Conservation (phyloP, 1,140 invertebrate species). For the Meloidogyne hapla region DNA sequence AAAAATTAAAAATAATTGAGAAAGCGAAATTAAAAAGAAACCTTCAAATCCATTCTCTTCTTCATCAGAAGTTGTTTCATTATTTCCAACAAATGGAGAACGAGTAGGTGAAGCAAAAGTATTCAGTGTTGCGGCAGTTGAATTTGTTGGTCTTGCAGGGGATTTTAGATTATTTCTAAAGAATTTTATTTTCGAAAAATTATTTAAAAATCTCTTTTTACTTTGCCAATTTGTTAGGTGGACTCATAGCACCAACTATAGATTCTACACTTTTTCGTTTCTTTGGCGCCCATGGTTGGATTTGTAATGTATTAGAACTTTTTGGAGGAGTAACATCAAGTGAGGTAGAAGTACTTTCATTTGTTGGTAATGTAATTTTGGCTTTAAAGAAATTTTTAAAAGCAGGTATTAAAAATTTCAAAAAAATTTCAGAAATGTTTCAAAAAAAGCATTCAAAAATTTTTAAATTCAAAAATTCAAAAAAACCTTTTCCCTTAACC, state of each 20-base stretch:
- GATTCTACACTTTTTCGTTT: conserved; percentile 8
- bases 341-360: background rate
- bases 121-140: background rate
- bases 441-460: too few relatives aligned
- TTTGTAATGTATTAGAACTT: background rate
- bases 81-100: background rate
- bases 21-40: background rate
- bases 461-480: too few relatives aligned
- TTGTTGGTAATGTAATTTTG: background rate
- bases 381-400: background rate
- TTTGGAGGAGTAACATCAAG: background rate
- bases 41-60: conserved; percentile 20
- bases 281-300: background rate
- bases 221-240: background rate
- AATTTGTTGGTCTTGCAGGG: background rate
- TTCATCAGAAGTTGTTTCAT: conserved; percentile 13
- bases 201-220: background rate
- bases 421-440: too few relatives aligned
- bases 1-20: background rate
- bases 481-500: background rate
- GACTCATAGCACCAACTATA: conserved; percentile 10
- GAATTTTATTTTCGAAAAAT: background rate
- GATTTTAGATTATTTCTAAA: background rate
- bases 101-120: background rate
- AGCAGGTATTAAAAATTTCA: too few relatives aligned